phyloP scores from a whole-genome alignment of 1,140 invertebrate species.

The Kradibia gibbosae region DNA sequence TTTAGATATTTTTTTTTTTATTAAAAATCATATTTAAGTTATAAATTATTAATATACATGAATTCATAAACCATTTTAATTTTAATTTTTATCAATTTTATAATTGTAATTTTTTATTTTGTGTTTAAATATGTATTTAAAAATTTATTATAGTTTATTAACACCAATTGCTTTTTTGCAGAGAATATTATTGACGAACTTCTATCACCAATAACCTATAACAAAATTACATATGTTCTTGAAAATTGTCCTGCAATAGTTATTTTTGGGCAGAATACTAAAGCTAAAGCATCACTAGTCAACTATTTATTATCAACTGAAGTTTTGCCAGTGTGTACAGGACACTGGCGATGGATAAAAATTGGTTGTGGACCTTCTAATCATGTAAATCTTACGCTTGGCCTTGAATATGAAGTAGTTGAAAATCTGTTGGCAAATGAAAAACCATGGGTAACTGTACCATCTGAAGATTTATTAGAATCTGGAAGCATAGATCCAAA shows the following conservation, averaged over 20 bases:
- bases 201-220: conserved; percentile 71
- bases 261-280: conserved; percentile 80
- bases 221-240: conserved; percentile 72
- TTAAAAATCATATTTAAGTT: no score
- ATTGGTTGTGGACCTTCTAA: conserved; percentile 80
- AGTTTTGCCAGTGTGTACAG: conserved; percentile 76
- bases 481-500: conserved; percentile 74
- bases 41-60: no score
- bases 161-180: conserved; percentile 64
- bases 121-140: neutral
- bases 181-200: conserved; percentile 72
- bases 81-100: no score
- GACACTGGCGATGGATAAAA: conserved; percentile 80
- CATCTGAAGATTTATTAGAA: conserved; percentile 78
- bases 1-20: no score
- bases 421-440: conserved; percentile 77
- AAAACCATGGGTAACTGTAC: conserved; percentile 76
- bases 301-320: conserved; percentile 80
- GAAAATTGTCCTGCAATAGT: conserved; percentile 76
- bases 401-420: conserved; percentile 84
- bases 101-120: no score
- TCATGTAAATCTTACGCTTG: conserved; percentile 79
- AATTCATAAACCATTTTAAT: no score
- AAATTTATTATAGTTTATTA: no score
- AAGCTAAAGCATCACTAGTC: conserved; percentile 80